Conservation (phyloP, 2,888 invertebrate genomes). For the Bembecia ichneumoniformis region DNA sequence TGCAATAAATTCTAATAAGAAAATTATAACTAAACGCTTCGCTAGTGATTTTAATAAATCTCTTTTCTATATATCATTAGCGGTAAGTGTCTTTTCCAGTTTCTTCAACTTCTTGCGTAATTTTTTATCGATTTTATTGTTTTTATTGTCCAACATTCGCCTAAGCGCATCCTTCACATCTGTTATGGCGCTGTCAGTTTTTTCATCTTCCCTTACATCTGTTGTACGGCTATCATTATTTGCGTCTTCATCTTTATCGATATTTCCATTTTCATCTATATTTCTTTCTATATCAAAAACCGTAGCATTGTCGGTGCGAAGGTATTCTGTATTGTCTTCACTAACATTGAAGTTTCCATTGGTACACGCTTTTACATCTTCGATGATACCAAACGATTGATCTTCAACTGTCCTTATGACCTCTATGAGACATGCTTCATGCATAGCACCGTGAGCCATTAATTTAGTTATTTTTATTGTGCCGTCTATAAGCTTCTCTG, state of each 20-base stretch:
- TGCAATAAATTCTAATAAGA: too few species aligned
- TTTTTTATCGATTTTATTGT: conserved; percentile 22
- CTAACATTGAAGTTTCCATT: conserved; percentile 25
- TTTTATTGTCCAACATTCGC: conserved; percentile 35
- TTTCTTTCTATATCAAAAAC: conserved; percentile 28
- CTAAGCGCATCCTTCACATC: conserved; percentile 30
- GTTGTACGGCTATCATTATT: not conserved
- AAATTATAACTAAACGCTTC: too few species aligned
- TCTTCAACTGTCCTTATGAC: conserved; percentile 54
- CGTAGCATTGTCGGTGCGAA: conserved; percentile 49
- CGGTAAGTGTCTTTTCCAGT: conserved; percentile 6
- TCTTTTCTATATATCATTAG: not conserved
- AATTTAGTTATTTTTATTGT: conserved; percentile 51
- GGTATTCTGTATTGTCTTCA: conserved; percentile 21
- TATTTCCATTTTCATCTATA: conserved; percentile 7
- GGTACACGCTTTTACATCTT: conserved; percentile 33
- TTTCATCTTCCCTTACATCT: conserved; percentile 2
- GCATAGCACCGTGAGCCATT: conserved; percentile 65
- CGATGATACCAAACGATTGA: conserved; percentile 38
- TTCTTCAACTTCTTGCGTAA: conserved; percentile 33
- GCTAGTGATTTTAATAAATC: too few species aligned
- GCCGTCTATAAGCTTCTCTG: conserved; percentile 47
- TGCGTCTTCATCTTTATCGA: conserved; percentile 1
- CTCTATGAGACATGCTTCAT: conserved; percentile 65
- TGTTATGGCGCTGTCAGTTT: conserved; percentile 7